Evolutionary conservation across 2,797 vertebrate genomes (phyloP), one percentile per base, ranked within the genome.

Genomic region (Enteromius afrohamiltoni): DNA sequence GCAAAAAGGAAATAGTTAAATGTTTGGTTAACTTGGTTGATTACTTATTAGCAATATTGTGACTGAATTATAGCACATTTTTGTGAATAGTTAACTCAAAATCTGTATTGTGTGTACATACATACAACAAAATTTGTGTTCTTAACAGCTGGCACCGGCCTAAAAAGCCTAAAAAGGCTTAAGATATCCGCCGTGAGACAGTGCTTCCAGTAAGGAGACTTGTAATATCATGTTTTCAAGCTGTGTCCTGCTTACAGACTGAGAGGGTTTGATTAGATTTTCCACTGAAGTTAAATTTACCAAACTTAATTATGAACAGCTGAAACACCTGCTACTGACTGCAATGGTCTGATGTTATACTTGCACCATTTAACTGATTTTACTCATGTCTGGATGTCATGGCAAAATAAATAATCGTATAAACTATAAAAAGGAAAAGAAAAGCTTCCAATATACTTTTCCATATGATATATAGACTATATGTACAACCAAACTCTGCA

Each of bases 261-360:
- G 2, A 51, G 45, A 73, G 31, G 62, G 10, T 55, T 78, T 78
- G 60, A 78, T 78, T 78, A n/a, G 42, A 60, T 16, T 29, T 78
- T 78, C 42, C 19, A 65, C 60, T 49, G 6, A 51, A 79, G 6
- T 10, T 37, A 37, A 13, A 79, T 51, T 37, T 23, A 67, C 19
- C 45, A 67, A 67, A 79, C 45, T 34, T 34, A 49, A 51, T 79
- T 67, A 79, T 37, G 29, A 17, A 23, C 42, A 67, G 14, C 42
- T 51, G 26, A 31, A 49, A 51, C 77, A 79, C 62, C 62, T 79
- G 77, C 45, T 37, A 68, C 29, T 49, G 4, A 67, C n/a, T n/a
- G 29, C 29, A 79, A 67, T 51, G 13, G 42, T 31, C 45, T 67
- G 26, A 65, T n/a, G 49, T 79, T 79, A 51, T 51, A 79, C 29